Percentiles rank a stretch among this genome's conserved stretches.
phyloP scores from a whole-genome alignment of 2,797 vertebrate genomes.

The Brachymystax lenok region DNA sequence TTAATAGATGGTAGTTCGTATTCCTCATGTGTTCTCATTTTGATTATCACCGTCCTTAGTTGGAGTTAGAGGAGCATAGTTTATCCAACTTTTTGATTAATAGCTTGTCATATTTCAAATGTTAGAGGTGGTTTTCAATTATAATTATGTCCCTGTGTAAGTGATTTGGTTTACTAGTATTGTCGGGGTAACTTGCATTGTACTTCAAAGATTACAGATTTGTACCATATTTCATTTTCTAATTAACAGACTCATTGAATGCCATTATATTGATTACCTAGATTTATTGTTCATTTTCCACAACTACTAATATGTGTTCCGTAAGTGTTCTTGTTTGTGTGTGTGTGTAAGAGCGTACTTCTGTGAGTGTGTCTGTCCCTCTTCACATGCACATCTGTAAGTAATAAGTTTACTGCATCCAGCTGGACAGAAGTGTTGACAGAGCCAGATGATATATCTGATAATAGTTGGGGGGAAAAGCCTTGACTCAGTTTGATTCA shows the following conservation, averaged over 20 bases:
- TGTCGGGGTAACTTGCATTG: background rate
- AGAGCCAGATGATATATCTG: constrained; percentile 88
- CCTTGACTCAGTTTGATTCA: constrained; percentile 82
- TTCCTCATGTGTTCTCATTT: constrained; percentile 2
- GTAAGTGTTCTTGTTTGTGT: background rate
- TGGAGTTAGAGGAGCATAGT: background rate
- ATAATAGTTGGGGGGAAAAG: constrained; percentile 80
- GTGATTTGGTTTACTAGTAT: background rate
- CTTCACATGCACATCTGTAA: constrained; percentile 69
- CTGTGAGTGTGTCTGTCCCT: constrained; percentile 49
- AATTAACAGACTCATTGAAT: too few relatives aligned
- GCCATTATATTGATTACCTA: background rate
- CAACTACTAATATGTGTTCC: background rate
- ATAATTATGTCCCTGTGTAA: background rate
- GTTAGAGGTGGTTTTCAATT: background rate
- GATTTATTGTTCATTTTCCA: background rate
- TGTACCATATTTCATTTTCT: too few relatives aligned
- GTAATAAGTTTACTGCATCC: constrained; percentile 79
- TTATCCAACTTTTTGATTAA: background rate
- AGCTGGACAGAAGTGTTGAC: constrained; percentile 91
- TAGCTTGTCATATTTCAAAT: background rate
- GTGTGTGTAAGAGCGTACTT: background rate
- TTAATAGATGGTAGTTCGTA: constrained; percentile 47
- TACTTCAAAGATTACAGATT: background rate
- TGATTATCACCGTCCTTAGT: background rate